phyloP scores from a whole-genome alignment of 2,888 invertebrate genomes.

The Chirona hameri region DNA sequence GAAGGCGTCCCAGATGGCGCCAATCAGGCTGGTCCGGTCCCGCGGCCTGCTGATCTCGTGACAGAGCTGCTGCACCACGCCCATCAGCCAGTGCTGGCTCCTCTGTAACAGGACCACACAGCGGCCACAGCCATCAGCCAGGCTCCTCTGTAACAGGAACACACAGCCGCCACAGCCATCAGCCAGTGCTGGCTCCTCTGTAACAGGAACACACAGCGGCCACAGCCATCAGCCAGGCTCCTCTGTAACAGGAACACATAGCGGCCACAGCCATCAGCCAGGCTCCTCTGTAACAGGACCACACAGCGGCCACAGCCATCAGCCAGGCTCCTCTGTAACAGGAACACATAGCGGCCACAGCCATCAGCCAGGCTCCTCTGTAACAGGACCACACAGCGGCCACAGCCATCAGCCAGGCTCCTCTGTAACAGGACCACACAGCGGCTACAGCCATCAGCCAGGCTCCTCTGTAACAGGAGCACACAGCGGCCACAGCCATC shows the following conservation, averaged over 20 bases:
- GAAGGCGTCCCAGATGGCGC: conserved; percentile 25
- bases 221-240: too few relatives aligned
- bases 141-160: not conserved
- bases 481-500: too few relatives aligned
- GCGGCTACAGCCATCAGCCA: not conserved
- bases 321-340: too few relatives aligned
- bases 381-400: not conserved
- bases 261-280: too few relatives aligned
- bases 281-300: too few relatives aligned
- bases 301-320: too few relatives aligned
- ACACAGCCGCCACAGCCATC: not conserved
- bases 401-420: not conserved
- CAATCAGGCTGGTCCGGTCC: not conserved
- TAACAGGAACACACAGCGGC: too few relatives aligned
- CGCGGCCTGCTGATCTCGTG: conserved; percentile 3
- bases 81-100: conserved; percentile 9
- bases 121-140: not conserved
- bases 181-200: too few relatives aligned
- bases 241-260: too few relatives aligned
- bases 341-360: not conserved
- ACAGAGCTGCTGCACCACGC: not conserved
- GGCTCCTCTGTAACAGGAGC: too few relatives aligned
- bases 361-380: conserved; percentile 10
- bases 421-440: not conserved
- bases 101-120: not conserved